Percentiles rank a stretch among this genome's conserved stretches.
Evolutionary conservation across 2,888 invertebrate genomes (phyloP).

Genomic region (Tyria jacobaeae): DNA sequence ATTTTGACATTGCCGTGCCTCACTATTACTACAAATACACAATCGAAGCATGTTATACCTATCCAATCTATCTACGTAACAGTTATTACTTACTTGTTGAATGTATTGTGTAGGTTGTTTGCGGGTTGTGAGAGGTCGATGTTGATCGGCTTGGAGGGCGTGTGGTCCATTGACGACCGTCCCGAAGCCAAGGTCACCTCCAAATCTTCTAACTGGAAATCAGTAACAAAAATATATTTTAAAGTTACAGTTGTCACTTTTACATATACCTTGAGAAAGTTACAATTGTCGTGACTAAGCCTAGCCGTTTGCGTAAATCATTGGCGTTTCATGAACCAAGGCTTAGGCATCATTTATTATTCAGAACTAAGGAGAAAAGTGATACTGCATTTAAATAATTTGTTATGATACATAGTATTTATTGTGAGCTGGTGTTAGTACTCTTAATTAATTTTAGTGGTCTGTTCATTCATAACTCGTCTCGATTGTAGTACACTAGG

Average conservation of each 20-base stretch:
- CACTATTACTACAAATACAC: not conserved
- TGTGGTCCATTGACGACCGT: constrained; percentile 63
- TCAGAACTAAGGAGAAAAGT: too few species aligned
- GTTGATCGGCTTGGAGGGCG: constrained; percentile 77
- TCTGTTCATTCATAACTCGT: too few species aligned
- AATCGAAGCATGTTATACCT: not conserved
- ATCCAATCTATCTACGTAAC: constrained; percentile 2
- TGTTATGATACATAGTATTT: too few species aligned
- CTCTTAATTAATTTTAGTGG: too few species aligned
- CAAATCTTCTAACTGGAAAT: constrained; percentile 74
- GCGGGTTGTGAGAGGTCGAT: constrained; percentile 83
- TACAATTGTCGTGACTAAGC: too few species aligned
- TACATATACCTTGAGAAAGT: too few species aligned
- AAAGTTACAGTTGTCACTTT: not conserved
- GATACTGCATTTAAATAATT: too few species aligned
- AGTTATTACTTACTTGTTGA: constrained; percentile 74
- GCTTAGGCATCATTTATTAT: too few species aligned
- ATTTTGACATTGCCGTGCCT: not conserved
- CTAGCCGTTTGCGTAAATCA: too few species aligned
- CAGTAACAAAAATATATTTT: constrained; percentile 2
- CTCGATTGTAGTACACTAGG: too few species aligned
- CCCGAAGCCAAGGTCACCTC: constrained; percentile 65
- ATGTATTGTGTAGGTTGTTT: constrained; percentile 81
- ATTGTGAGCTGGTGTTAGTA: too few species aligned
- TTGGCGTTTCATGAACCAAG: too few species aligned